Conservation (phyloP, 2,797 vertebrate species). For the Phoeniculus purpureus region DNA sequence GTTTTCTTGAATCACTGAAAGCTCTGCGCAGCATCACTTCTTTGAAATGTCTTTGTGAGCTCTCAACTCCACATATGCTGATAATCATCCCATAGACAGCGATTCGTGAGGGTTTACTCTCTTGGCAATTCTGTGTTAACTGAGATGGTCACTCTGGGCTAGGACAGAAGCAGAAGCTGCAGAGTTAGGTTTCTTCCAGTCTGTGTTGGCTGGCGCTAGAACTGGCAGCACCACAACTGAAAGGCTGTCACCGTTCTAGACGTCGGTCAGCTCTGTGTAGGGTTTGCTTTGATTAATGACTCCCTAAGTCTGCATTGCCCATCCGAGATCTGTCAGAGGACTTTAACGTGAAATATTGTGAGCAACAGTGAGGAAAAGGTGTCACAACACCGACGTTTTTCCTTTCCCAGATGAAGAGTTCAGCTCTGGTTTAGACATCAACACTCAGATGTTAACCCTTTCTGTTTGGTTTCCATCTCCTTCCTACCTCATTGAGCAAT, state of each 20-base stretch:
- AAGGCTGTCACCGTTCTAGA: not conserved
- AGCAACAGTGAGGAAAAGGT: not conserved
- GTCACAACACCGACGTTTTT: not conserved
- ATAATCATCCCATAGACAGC: not conserved
- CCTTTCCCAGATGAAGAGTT: not conserved
- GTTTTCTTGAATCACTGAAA: constrained; percentile 7
- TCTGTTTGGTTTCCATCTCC: not conserved
- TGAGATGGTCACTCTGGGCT: not conserved
- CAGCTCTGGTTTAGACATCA: not conserved
- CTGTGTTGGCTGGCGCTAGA: not conserved
- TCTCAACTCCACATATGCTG: not conserved
- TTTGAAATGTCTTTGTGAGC: no score
- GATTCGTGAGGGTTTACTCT: not conserved
- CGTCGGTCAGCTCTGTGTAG: not conserved
- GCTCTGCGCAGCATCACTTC: not conserved
- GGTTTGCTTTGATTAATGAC: not conserved
- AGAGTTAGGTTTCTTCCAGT: not conserved
- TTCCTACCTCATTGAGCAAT: not conserved
- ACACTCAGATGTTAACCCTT: no score
- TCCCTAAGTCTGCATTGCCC: not conserved
- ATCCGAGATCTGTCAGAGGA: not conserved
- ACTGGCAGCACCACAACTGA: not conserved
- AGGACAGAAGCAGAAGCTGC: accelerated
- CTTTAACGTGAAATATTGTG: not conserved
- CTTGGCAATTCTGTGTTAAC: not conserved